Base-by-base conservation (phyloP, 2,113 vertebrate genomes). In the Paratilapia polleni region DNA sequence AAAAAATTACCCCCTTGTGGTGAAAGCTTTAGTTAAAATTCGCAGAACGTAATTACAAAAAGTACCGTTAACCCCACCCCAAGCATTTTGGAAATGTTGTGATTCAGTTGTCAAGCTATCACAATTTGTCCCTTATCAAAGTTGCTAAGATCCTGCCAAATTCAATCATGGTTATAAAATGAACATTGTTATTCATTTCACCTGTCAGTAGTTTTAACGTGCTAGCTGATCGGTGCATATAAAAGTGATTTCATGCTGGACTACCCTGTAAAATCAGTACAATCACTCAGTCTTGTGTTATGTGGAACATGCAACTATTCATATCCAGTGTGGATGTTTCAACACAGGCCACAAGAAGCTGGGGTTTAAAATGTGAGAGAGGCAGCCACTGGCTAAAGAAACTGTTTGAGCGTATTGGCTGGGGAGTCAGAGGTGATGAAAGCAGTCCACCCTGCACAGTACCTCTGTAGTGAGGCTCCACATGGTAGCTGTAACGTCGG, bases 381-480 rank as follows among this genome's bases (percentile, higher is more conserved):
- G 0, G n/a, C 1, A 0, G 0, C 6, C 38, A 36, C 36, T n/a
- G 34, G 47, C n/a, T 36, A 10, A 19, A 6, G 56, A 24, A 38
- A 57, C 4, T 20, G 22, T 15, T 14, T 2, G 0, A 81, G 82
- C 24, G 82, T 66, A 76, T 14, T 57, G 79, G 83, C 68, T 56
- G 70, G 13, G 80, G 28, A 22, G 22, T 58, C 41, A 14, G 58
- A 62, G 68, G 78, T 34, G 56, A 75, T 13, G 62, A 66, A 10
- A 80, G 80, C 73, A 2, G 58, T 54, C 47, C 17, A 1, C 19
- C n/a, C 22, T 52, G 41, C 83, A 95, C 94, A 93, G 95, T 98
- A 98, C 97, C 97, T 97, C 97, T 97, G 97, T 97, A 97, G 89
- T 92, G 89, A 90, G 97, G 97, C 95, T 97, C 97, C 96, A 97